These are phyloP conservation scores for Orchestia grillus DNA, from an alignment of 1,140 invertebrate genomes.

Conservation along the genomic window DNA sequence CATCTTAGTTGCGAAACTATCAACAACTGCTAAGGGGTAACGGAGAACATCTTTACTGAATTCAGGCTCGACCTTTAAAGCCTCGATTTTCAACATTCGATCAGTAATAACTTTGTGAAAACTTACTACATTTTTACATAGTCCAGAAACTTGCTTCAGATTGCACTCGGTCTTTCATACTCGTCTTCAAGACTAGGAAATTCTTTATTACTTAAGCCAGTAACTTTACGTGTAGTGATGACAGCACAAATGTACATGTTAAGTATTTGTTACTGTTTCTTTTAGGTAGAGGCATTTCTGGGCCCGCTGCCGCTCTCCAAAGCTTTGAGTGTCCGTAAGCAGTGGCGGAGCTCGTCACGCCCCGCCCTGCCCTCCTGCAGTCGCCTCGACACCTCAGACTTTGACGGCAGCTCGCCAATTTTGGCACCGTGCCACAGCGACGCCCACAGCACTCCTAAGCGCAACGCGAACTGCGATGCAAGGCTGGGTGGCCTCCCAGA, in stretches of 20 bases:
- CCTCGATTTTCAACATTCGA: not conserved
- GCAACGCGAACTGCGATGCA: not conserved
- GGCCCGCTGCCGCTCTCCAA: conserved; percentile 75
- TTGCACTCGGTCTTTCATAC: not conserved
- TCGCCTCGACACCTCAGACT: not conserved
- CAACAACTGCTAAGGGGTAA: too few species aligned
- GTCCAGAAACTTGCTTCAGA: not conserved
- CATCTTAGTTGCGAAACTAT: not conserved
- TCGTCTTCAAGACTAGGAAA: not conserved
- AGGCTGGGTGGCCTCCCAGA: conserved; percentile 61
- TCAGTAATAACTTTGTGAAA: not conserved
- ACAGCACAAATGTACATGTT: too few species aligned
- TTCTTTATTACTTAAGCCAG: not conserved
- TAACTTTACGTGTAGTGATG: not conserved
- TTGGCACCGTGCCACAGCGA: conserved; percentile 69
- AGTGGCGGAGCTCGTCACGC: not conserved
- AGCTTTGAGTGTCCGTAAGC: conserved; percentile 16
- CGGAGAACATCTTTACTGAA: too few species aligned
- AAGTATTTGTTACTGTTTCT: not conserved
- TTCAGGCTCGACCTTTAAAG: not conserved
- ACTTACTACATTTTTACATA: not conserved
- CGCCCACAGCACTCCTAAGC: conserved; percentile 68
- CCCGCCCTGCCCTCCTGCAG: not conserved
- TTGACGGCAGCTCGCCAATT: not conserved
- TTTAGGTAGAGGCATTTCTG: conserved; percentile 80